Conservation (phyloP, 35 echinoderm and acorn worm genomes). For the Ophioderma brevispina region DNA sequence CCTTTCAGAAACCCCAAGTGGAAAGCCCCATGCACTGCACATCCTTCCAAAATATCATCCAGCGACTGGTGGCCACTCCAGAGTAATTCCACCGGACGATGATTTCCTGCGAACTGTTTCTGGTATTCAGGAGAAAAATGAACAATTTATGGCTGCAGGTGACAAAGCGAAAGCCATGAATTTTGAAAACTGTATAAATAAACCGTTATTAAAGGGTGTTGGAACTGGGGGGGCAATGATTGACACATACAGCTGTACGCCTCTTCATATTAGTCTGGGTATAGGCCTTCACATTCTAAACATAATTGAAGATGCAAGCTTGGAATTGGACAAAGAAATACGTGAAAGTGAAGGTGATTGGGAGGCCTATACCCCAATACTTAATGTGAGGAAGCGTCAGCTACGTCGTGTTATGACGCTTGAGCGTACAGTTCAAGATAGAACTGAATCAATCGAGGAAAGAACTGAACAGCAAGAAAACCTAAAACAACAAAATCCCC, state of each 20-base stretch:
- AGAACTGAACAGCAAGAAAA: background rate
- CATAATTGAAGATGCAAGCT: background rate
- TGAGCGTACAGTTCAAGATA: background rate
- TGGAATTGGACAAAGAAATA: background rate
- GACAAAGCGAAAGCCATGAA: background rate
- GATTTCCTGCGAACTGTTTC: background rate
- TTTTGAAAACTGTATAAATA: background rate
- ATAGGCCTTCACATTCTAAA: background rate
- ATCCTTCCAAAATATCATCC: background rate
- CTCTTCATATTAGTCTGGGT: background rate
- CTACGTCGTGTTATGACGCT: background rate
- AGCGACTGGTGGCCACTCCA: background rate
- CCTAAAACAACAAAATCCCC: background rate
- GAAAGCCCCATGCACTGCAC: background rate
- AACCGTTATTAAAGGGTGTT: background rate
- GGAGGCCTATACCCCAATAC: background rate
- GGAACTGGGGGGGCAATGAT: background rate
- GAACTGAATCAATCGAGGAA: background rate
- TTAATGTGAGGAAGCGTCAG: background rate
- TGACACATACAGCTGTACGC: background rate
- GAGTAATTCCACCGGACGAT: background rate
- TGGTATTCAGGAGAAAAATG: background rate
- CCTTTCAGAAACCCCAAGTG: background rate
- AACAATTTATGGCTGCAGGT: background rate
- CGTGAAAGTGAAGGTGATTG: background rate